Evolutionary conservation across 2,113 vertebrate genomes (phyloP).

Genomic region (Melanocharis versteri): DNA sequence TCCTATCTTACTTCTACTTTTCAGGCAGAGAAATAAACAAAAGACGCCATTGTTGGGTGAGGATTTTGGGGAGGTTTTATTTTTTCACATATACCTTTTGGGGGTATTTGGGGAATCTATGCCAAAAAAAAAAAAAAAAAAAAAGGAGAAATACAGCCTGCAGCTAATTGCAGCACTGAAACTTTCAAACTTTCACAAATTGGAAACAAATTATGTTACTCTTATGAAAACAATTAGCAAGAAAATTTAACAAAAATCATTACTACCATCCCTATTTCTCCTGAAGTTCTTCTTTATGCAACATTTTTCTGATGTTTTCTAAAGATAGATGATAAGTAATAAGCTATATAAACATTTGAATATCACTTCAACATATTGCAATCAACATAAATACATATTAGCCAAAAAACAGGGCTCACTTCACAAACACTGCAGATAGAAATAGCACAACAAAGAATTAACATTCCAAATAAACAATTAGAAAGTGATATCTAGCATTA

Average conservation of each 20-base stretch:
- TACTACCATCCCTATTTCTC: neutral
- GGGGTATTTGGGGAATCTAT: neutral
- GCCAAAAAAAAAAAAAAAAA: neutral
- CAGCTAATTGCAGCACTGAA: neutral
- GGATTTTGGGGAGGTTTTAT: neutral
- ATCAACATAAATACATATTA: neutral
- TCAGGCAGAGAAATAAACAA: neutral
- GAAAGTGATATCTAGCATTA: neutral
- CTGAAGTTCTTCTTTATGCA: neutral
- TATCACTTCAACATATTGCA: neutral
- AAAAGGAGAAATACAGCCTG: no score
- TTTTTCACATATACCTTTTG: neutral
- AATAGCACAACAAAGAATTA: neutral
- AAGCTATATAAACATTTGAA: neutral
- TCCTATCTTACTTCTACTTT: neutral
- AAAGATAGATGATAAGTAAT: neutral
- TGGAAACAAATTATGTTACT: neutral
- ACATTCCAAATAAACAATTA: neutral
- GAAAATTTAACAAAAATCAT: neutral
- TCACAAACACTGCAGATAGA: neutral
- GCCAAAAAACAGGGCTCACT: neutral
- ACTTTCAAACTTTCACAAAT: neutral
- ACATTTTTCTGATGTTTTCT: neutral
- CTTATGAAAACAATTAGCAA: neutral
- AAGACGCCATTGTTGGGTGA: neutral